Evolutionary conservation across 2,888 invertebrate genomes (phyloP).

Genomic region (Sisyra terminalis): DNA sequence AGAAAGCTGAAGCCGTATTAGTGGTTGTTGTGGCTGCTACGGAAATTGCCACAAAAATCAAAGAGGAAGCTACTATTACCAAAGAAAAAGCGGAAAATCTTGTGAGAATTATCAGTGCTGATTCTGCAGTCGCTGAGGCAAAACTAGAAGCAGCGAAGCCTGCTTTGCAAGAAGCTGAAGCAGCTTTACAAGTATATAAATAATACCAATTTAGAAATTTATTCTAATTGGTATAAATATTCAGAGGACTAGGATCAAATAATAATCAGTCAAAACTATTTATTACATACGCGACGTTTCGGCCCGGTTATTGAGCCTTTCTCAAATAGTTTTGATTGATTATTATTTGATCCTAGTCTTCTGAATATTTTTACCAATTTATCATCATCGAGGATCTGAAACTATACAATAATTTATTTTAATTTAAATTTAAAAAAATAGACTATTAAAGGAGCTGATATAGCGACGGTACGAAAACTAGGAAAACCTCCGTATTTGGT

Average conservation of each 20-base stretch:
- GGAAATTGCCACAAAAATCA: constrained; percentile 63
- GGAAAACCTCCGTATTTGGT: constrained; percentile 83
- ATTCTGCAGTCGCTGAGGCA: constrained; percentile 61
- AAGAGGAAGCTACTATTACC: constrained; percentile 62
- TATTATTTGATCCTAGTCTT: no score
- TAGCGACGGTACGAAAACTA: constrained; percentile 73
- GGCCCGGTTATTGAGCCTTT: no score
- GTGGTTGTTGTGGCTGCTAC: constrained; percentile 63
- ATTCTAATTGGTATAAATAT: no score
- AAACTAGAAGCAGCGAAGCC: constrained; percentile 71
- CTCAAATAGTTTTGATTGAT: no score
- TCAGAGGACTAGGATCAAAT: no score
- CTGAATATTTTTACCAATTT: no score
- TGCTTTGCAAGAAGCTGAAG: constrained; percentile 75
- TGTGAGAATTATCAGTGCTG: constrained; percentile 60
- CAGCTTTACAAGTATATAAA: constrained; percentile 52
- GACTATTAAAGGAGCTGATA: constrained; percentile 81
- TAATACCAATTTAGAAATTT: no score
- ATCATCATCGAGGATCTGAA: no score
- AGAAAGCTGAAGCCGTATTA: constrained; percentile 56
- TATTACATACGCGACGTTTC: no score
- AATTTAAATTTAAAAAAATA: no score
- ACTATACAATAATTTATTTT: no score
- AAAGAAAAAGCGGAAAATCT: constrained; percentile 68
- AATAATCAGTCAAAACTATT: no score